Percentiles rank a stretch among this genome's conserved stretches.
Evolutionary conservation across 1,140 invertebrate genomes (phyloP).

Genomic region (Palaemon carinicauda): DNA sequence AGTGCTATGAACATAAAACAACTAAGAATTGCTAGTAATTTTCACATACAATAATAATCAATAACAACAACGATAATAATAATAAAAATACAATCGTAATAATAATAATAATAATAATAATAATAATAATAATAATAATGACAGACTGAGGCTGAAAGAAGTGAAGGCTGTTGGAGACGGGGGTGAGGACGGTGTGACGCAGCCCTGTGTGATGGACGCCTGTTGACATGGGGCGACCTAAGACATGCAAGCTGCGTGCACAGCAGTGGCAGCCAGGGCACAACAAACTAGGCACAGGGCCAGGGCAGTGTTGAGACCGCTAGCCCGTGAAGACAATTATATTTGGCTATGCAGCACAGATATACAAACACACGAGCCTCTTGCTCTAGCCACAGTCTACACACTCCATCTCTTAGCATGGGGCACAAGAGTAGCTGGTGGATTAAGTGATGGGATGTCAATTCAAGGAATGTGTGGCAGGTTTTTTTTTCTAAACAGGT

Average conservation of each 20-base stretch:
- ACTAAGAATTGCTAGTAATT: slow-evolving; percentile 54
- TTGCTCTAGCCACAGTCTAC: slow-evolving; percentile 54
- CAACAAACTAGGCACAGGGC: slow-evolving; percentile 52
- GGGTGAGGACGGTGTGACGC: slow-evolving; percentile 56
- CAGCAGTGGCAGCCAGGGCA: slow-evolving; percentile 56
- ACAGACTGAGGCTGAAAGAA: slow-evolving; percentile 52
- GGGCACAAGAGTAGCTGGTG: slow-evolving; percentile 40
- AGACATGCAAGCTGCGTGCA: slow-evolving; percentile 57
- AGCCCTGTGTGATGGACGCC: slow-evolving; percentile 50
- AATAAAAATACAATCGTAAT: slow-evolving; percentile 10
- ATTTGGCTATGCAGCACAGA: slow-evolving; percentile 47
- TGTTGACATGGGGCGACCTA: slow-evolving; percentile 38
- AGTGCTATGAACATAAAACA: slow-evolving; percentile 53
- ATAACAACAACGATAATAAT: slow-evolving; percentile 16
- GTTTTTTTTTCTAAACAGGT: slow-evolving; percentile 25
- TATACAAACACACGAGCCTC: slow-evolving; percentile 53
- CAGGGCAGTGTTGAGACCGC: slow-evolving; percentile 45
- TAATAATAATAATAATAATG: slow-evolving; percentile 50
- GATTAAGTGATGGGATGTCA: slow-evolving; percentile 30
- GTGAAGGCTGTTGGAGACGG: slow-evolving; percentile 55
- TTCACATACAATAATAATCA: slow-evolving; percentile 22
- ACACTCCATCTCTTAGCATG: slow-evolving; percentile 53
- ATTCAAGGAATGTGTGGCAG: slow-evolving; percentile 35
- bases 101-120: slow-evolving; percentile 30
- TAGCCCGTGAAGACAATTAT: slow-evolving; percentile 39